phyloP scores from a whole-genome alignment of 2,113 vertebrate species.

The Tachuris rubrigastra region DNA sequence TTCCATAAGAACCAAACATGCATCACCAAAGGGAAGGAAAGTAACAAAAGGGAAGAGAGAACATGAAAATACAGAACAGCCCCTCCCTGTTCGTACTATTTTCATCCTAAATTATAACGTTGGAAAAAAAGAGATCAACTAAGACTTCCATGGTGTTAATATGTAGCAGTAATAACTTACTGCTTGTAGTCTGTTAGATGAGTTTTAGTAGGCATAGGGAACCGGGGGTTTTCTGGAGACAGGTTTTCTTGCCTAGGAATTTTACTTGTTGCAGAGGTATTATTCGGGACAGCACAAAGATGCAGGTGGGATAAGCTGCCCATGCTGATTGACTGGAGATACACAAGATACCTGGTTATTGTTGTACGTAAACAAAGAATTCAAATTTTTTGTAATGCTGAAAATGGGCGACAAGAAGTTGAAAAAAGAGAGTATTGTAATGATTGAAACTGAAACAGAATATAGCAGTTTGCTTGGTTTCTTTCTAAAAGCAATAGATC shows the following conservation, averaged over 20 bases:
- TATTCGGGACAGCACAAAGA: not conserved
- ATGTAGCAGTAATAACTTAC: not conserved
- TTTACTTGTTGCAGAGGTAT: not conserved
- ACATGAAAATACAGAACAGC: not conserved
- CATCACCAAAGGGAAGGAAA: not conserved
- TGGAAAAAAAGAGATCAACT: not conserved
- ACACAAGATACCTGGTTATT: not conserved
- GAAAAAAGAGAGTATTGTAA: not conserved
- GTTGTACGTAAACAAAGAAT: not conserved
- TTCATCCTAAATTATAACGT: not conserved
- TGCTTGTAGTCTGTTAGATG: not conserved
- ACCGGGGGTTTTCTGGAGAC: not conserved
- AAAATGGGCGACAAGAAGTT: not conserved
- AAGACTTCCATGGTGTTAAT: not conserved
- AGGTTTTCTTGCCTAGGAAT: not conserved
- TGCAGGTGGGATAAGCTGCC: not conserved
- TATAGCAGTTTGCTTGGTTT: not conserved
- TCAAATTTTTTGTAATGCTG: not conserved
- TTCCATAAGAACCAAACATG: not conserved
- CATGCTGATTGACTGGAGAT: not conserved
- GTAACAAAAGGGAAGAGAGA: not conserved
- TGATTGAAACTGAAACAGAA: not conserved
- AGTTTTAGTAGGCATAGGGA: fast-evolving
- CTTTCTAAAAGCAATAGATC: not conserved
- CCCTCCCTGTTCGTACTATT: not conserved